Conservation (phyloP, 2,797 vertebrate species). For the Steatocranus sp. region DNA sequence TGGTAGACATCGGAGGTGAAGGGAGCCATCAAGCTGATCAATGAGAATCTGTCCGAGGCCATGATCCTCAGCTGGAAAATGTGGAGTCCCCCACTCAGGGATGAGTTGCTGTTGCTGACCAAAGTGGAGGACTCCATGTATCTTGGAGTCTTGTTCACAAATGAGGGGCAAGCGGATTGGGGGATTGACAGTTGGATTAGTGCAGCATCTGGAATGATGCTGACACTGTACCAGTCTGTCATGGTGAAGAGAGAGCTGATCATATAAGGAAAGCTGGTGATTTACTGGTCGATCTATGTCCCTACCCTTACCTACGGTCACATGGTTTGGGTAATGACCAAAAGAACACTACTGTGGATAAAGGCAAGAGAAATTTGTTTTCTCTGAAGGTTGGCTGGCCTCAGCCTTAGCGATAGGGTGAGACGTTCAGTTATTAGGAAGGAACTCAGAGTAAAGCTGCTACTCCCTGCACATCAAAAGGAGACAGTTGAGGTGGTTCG, state of each 20-base stretch:
- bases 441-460: neutral
- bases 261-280: neutral
- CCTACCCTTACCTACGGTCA: neutral
- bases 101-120: neutral
- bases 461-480: neutral
- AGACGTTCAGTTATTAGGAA: neutral
- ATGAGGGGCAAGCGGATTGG: neutral
- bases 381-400: neutral
- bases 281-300: neutral
- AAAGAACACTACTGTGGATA: neutral
- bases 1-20: neutral
- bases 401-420: neutral
- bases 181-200: neutral
- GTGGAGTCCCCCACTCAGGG: neutral
- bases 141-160: neutral
- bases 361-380: neutral
- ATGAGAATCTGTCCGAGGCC: rapidly evolving
- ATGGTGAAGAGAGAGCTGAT: neutral
- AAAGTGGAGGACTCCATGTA: neutral
- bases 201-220: neutral
- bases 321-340: neutral
- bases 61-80: neutral
- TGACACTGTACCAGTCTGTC: neutral
- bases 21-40: neutral
- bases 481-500: neutral